Conservation (phyloP, 2,888 invertebrate species). For the Strigamia transsilvanica region DNA sequence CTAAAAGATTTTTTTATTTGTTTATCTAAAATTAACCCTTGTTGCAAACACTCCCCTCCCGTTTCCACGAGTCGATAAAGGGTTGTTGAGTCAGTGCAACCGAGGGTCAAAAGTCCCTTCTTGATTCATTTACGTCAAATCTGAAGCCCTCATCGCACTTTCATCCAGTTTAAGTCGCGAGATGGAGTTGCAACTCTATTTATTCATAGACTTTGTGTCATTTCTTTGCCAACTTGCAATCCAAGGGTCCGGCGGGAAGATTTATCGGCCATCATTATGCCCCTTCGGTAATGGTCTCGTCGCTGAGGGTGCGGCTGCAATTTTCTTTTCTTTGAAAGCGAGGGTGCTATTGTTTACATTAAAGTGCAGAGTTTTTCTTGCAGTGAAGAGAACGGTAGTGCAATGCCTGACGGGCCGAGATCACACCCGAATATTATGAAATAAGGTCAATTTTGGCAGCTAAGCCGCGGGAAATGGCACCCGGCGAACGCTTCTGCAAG, state of each 20-base stretch:
- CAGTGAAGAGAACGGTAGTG: constrained; percentile 5
- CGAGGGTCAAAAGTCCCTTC: not conserved
- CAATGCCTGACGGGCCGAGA: constrained; percentile 32
- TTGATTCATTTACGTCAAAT: constrained; percentile 9
- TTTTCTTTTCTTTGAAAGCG: constrained; percentile 28
- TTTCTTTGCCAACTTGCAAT: constrained; percentile 4
- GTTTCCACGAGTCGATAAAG: not conserved
- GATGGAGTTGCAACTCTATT: constrained; percentile 5
- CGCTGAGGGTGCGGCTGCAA: constrained; percentile 44
- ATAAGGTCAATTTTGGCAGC: constrained; percentile 50
- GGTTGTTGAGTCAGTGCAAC: constrained; percentile 13
- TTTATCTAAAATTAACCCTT: too few species aligned
- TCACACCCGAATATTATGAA: constrained; percentile 48
- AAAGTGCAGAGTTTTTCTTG: constrained; percentile 33
- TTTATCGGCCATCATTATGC: constrained; percentile 49
- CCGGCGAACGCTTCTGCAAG: constrained; percentile 48
- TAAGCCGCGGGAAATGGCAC: constrained; percentile 49
- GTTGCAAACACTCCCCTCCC: not conserved
- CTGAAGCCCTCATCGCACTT: not conserved
- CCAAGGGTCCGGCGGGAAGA: constrained; percentile 31
- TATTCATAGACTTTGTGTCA: constrained; percentile 39
- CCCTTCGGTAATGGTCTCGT: constrained; percentile 42
- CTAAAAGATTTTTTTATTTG: too few species aligned
- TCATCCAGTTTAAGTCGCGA: constrained; percentile 30
- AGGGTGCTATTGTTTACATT: constrained; percentile 46